A percentile compares a stretch with the other conserved stretches of the same genome.
These are phyloP conservation scores for Menura novaehollandiae DNA, from an alignment of 2,113 vertebrate species.

Conservation along the genomic window DNA sequence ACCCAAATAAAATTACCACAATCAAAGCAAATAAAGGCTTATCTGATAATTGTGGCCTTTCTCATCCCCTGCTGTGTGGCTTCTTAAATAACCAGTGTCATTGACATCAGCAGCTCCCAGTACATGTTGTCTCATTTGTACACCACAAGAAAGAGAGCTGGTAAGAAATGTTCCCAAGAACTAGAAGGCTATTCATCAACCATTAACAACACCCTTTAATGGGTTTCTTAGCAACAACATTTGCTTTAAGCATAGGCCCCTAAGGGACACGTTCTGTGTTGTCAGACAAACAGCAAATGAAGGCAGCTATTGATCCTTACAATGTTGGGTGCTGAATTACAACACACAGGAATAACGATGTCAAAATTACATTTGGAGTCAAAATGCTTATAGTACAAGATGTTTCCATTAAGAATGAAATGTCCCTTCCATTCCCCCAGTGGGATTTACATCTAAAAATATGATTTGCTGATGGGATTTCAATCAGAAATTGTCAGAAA, in stretches of 20 bases:
- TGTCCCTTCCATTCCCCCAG: background rate
- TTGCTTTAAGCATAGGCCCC: background rate
- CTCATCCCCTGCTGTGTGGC: background rate
- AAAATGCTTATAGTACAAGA: background rate
- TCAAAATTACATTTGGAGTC: background rate
- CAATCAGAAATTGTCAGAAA: background rate
- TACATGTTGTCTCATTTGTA: background rate
- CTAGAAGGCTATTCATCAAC: background rate
- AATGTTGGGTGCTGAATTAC: background rate
- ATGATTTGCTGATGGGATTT: background rate
- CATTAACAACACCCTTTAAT: conserved; percentile 45
- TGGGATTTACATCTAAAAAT: background rate
- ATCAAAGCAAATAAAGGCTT: conserved; percentile 18
- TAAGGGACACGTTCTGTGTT: background rate
- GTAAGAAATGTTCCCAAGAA: conserved; percentile 38
- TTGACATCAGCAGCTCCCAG: conserved; percentile 32
- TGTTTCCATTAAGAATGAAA: background rate
- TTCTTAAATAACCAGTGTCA: background rate
- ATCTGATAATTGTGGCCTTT: background rate
- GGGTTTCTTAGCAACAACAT: conserved; percentile 27
- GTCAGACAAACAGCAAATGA: conserved; percentile 14
- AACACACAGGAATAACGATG: background rate
- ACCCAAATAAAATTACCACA: background rate
- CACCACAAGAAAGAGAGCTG: background rate
- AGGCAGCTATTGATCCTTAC: conserved; percentile 7